Percentiles rank a stretch among this genome's conserved stretches.
Evolutionary conservation across 2,797 vertebrate genomes (phyloP).

Genomic region (Nasua narica): DNA sequence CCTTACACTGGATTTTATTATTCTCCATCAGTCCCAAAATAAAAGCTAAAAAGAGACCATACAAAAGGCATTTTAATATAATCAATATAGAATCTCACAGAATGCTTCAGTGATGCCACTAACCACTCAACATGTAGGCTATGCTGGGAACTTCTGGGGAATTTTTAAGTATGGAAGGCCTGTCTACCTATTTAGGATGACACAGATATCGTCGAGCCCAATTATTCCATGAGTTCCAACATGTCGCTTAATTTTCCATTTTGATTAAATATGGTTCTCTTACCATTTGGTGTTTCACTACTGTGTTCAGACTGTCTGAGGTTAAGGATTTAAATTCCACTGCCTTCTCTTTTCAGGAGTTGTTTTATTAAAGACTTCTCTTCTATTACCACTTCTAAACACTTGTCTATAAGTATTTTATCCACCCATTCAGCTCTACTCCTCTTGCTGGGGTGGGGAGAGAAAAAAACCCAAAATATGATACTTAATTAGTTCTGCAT

Average conservation of each 20-base stretch:
- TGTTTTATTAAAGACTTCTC: neutral
- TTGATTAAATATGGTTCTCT: conserved; percentile 29
- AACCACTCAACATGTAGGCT: neutral
- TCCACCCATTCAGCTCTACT: neutral
- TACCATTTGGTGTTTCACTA: neutral
- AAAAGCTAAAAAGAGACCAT: neutral
- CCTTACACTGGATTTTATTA: conserved; percentile 16
- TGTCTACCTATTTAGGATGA: neutral
- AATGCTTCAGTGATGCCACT: neutral
- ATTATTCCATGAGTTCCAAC: neutral
- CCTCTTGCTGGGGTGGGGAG: neutral
- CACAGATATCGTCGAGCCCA: neutral
- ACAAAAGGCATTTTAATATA: neutral
- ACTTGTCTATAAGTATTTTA: conserved; percentile 19
- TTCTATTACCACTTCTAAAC: conserved; percentile 25
- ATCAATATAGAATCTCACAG: neutral
- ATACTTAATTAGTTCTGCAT: conserved; percentile 75
- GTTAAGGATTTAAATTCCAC: conserved; percentile 1
- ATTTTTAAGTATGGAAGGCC: neutral
- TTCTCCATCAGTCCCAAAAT: neutral
- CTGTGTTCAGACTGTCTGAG: neutral
- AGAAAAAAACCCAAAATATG: conserved; percentile 12
- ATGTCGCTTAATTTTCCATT: neutral
- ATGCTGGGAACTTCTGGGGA: neutral
- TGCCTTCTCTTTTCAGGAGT: neutral